Conservation (phyloP, 2,113 vertebrate species). For the Sturnira hondurensis region DNA sequence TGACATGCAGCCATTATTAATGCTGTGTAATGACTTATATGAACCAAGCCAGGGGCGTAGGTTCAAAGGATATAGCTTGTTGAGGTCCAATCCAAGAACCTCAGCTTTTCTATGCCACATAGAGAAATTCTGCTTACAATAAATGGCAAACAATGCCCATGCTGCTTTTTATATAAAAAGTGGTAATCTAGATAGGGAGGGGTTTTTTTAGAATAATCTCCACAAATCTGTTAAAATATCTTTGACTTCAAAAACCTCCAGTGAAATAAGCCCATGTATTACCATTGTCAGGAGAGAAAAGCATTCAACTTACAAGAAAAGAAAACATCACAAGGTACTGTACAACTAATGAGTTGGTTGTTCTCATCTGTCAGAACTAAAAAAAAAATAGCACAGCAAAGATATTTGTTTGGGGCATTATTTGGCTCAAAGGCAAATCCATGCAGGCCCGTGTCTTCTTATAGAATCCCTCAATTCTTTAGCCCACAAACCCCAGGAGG, state of each 20-base stretch:
- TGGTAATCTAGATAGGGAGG: background rate
- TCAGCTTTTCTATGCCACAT: background rate
- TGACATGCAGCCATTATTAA: slow-evolving; percentile 51
- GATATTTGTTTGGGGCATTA: background rate
- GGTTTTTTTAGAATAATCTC: background rate
- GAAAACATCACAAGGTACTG: background rate
- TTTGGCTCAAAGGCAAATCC: slow-evolving; percentile 4
- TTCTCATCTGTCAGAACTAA: slow-evolving; percentile 15
- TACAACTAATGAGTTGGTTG: background rate
- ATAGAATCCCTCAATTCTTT: background rate
- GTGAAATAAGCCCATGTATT: background rate
- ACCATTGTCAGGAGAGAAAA: background rate
- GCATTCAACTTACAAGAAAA: slow-evolving; percentile 10
- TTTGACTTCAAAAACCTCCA: slow-evolving; percentile 14
- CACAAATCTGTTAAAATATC: slow-evolving; percentile 27
- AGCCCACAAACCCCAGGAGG: slow-evolving; percentile 20
- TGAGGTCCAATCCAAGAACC: slow-evolving; percentile 6
- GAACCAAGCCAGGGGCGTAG: background rate
- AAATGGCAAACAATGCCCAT: slow-evolving; percentile 33
- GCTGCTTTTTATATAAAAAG: background rate
- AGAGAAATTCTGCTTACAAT: background rate
- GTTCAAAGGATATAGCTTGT: slow-evolving; percentile 30
- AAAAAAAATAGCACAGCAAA: slow-evolving; percentile 44
- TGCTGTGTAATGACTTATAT: background rate
- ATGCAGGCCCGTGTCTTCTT: slow-evolving; percentile 5